These are phyloP conservation scores for Ligdia adustata DNA, from an alignment of 2,888 invertebrate species.

Conservation along the genomic window DNA sequence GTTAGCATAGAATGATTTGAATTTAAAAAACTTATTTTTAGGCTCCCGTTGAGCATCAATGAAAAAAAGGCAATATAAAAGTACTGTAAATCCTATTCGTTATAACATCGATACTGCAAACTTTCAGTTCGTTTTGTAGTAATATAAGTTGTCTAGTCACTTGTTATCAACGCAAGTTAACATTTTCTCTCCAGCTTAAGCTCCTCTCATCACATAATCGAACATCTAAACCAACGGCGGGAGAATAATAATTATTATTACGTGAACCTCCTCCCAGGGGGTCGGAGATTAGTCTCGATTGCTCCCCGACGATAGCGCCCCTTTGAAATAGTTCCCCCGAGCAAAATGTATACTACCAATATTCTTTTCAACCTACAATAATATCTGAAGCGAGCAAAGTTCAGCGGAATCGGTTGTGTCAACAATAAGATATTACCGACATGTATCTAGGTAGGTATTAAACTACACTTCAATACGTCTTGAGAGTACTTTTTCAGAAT, in stretches of 20 bases:
- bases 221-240: slow-evolving; percentile 24
- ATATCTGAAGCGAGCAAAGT: slow-evolving; percentile 1
- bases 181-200: background rate
- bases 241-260: slow-evolving; percentile 52
- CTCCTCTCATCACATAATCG: slow-evolving; percentile 4
- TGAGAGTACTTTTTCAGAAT: background rate
- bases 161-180: background rate
- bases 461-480: background rate
- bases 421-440: slow-evolving; percentile 7
- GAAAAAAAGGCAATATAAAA: too few relatives aligned
- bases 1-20: too few relatives aligned
- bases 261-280: slow-evolving; percentile 51
- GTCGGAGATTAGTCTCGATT: slow-evolving; percentile 53
- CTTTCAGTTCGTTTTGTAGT: too few relatives aligned
- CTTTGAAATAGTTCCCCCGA: slow-evolving; percentile 19
- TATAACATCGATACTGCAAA: too few relatives aligned
- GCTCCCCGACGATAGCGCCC: slow-evolving; percentile 42
- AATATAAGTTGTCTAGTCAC: background rate
- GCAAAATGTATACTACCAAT: slow-evolving; percentile 16
- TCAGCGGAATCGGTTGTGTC: slow-evolving; percentile 5
- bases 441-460: background rate
- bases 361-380: slow-evolving; percentile 13
- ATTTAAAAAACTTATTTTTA: too few relatives aligned
- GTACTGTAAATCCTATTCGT: too few relatives aligned
- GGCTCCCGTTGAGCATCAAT: too few relatives aligned